Conservation (phyloP, 2,113 vertebrate genomes). For the Calonectris borealis region DNA sequence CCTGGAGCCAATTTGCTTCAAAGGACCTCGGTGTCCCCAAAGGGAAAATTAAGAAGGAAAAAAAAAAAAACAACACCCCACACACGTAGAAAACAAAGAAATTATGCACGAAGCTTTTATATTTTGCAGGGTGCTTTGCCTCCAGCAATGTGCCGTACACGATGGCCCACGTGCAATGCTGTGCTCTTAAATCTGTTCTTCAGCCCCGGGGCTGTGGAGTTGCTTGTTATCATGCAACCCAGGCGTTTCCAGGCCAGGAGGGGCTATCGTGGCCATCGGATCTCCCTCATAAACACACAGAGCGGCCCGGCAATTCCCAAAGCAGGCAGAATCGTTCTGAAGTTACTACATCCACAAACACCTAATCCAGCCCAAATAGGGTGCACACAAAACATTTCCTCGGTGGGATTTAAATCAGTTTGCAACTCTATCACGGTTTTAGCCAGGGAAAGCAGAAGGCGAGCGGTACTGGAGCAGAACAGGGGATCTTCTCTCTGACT, state of each 20-base stretch:
- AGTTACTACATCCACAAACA: accelerated
- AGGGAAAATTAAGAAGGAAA: neutral
- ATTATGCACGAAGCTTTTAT: neutral
- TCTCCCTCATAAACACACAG: neutral
- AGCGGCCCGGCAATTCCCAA: neutral
- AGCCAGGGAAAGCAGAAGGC: accelerated
- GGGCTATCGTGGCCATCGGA: neutral
- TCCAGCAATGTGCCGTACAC: accelerated
- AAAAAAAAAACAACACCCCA: neutral
- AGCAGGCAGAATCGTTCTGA: accelerated
- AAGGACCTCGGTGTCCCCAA: neutral
- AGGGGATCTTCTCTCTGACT: neutral
- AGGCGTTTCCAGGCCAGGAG: neutral
- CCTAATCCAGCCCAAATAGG: accelerated
- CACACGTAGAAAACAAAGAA: neutral
- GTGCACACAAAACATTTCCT: accelerated
- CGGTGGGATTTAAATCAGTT: accelerated
- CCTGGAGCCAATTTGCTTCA: conserved; percentile 14
- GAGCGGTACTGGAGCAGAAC: neutral
- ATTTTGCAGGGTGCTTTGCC: neutral
- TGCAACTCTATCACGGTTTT: accelerated
- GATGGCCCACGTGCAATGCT: accelerated
- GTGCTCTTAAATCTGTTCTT: neutral
- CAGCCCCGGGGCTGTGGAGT: neutral
- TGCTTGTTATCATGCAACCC: neutral